Conservation (phyloP, 2,797 vertebrate genomes). For the Trichosurus vulpecula region DNA sequence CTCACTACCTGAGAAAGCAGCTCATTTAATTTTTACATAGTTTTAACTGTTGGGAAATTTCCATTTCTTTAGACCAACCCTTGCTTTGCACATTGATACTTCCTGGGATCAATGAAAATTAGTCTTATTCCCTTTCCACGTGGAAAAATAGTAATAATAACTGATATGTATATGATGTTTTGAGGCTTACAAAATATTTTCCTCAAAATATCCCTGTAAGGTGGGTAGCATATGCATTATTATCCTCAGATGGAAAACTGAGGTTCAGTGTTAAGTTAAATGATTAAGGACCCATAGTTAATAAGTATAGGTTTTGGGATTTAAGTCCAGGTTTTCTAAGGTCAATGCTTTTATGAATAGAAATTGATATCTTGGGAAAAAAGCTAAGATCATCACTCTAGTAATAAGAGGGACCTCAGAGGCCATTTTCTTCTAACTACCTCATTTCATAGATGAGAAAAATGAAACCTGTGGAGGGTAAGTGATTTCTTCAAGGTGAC, state of each 20-base stretch:
- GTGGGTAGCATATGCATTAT: background rate
- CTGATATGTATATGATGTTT: background rate
- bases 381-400: background rate
- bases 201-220: background rate
- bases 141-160: too few relatives aligned
- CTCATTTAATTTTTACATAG: background rate
- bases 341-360: background rate
- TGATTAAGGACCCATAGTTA: background rate
- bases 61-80: background rate
- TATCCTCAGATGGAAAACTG: background rate
- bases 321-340: background rate
- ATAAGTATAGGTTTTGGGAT: background rate
- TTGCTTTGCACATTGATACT: background rate
- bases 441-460: background rate
- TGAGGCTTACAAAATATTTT: background rate
- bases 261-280: background rate
- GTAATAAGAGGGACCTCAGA: background rate
- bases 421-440: too few relatives aligned
- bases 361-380: background rate
- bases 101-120: background rate
- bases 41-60: background rate
- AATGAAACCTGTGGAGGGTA: background rate
- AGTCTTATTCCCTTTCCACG: background rate
- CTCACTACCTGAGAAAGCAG: background rate
- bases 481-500: background rate